A percentile compares a stretch with the other conserved stretches of the same genome.
These are phyloP conservation scores for Heliocidaris tuberculata DNA, from an alignment of 35 echinoderm and acorn worm genomes.

Conservation along the genomic window DNA sequence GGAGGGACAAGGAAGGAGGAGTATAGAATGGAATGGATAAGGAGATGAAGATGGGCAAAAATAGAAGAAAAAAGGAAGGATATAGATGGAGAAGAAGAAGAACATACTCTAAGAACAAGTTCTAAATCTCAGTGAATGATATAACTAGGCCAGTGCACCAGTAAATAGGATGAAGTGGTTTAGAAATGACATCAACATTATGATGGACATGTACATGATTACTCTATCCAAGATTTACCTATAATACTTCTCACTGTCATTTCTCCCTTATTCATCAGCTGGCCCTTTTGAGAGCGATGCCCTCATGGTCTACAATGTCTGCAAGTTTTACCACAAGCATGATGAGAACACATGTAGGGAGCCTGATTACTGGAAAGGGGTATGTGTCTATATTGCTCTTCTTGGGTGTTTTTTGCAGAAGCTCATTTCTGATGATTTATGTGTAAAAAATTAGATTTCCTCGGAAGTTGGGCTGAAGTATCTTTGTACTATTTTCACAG, in stretches of 20 bases:
- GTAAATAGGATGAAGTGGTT: neutral
- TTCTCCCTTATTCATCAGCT: slow-evolving; percentile 51
- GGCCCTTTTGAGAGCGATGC: slow-evolving; percentile 87
- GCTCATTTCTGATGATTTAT: too few species aligned
- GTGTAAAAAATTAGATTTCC: too few species aligned
- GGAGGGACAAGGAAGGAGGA: neutral
- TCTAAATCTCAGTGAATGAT: too few species aligned
- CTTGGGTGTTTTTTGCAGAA: too few species aligned
- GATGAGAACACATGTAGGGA: slow-evolving; percentile 66
- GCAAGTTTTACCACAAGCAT: slow-evolving; percentile 75
- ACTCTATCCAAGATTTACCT: neutral
- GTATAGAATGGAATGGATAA: too few species aligned
- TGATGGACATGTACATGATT: neutral
- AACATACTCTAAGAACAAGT: too few species aligned
- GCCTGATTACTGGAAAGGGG: slow-evolving; percentile 65
- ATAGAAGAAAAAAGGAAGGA: neutral
- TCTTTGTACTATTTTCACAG: too few species aligned
- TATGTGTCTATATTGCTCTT: neutral
- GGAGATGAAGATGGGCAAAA: neutral
- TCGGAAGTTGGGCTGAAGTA: too few species aligned
- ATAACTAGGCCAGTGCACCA: too few species aligned
- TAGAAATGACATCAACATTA: neutral
- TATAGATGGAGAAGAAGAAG: neutral
- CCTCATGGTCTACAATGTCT: slow-evolving; percentile 77
- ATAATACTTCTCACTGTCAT: neutral